These are phyloP conservation scores for Theristicus caerulescens DNA, from an alignment of 2,113 vertebrate species.

Conservation along the genomic window DNA sequence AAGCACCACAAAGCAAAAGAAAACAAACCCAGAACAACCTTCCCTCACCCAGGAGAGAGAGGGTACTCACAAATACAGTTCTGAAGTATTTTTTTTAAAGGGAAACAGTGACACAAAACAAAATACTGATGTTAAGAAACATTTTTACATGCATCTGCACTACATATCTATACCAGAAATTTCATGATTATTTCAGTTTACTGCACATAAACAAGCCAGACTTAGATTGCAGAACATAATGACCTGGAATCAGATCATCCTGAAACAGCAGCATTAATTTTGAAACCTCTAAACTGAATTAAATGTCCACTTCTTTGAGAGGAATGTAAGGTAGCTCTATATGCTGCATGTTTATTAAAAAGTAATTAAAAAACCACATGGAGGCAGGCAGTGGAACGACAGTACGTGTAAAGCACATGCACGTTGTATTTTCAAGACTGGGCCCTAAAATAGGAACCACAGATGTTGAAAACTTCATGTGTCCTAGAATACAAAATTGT, in stretches of 20 bases:
- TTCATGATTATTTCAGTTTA: neutral
- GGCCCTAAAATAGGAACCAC: conserved; percentile 32
- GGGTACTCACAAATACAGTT: neutral
- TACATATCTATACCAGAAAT: neutral
- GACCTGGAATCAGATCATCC: neutral
- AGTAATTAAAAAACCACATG: neutral
- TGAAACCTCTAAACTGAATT: neutral
- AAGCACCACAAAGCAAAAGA: neutral
- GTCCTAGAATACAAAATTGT: conserved; percentile 34
- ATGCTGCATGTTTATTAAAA: neutral
- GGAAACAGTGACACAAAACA: neutral
- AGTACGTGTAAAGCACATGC: conserved; percentile 2
- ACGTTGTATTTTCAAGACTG: neutral
- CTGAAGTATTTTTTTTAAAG: neutral
- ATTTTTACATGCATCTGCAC: neutral
- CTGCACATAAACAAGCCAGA: neutral
- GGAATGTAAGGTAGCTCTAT: neutral
- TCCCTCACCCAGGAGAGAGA: neutral
- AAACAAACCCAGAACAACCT: neutral
- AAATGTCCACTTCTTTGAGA: neutral
- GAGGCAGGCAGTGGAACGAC: conserved; percentile 19
- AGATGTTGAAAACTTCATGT: conserved; percentile 56
- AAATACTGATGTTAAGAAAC: neutral
- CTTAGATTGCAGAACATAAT: neutral
- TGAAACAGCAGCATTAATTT: neutral